Percentiles rank a stretch among this genome's conserved stretches.
Evolutionary conservation across 2,888 invertebrate genomes (phyloP).

Genomic region (Arrhopalites spinosus): DNA sequence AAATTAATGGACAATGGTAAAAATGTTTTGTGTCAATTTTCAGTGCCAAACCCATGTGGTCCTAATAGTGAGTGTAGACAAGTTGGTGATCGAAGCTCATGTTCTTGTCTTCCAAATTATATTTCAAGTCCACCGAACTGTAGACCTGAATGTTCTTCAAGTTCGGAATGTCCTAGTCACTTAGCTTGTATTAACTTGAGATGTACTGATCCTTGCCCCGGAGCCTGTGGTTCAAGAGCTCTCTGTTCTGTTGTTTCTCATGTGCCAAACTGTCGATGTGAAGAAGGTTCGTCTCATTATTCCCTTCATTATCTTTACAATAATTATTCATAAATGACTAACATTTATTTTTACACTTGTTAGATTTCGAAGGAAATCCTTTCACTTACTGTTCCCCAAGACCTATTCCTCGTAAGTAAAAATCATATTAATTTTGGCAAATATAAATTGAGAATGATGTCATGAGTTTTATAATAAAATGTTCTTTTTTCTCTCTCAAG

Average conservation of each 20-base stretch:
- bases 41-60: conserved; percentile 57
- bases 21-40: conserved; percentile 10
- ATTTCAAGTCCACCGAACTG: conserved; percentile 68
- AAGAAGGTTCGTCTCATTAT: neutral
- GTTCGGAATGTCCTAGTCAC: conserved; percentile 73
- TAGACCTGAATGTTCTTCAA: conserved; percentile 61
- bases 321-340: conserved; percentile 31
- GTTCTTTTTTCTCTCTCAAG: conserved; percentile 13
- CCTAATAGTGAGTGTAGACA: conserved; percentile 68
- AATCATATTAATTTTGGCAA: neutral
- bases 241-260: conserved; percentile 57
- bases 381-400: conserved; percentile 40
- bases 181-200: conserved; percentile 71
- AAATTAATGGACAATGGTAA: too few species aligned
- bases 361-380: conserved; percentile 53
- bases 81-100: conserved; percentile 60
- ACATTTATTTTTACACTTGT: neutral
- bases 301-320: neutral
- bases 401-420: conserved; percentile 56
- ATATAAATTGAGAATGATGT: too few species aligned
- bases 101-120: conserved; percentile 72
- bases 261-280: conserved; percentile 53
- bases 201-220: conserved; percentile 58
- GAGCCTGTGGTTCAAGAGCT: conserved; percentile 68
- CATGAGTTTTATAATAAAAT: neutral